Conservation (phyloP, 2,797 vertebrate species). For the Typhlichthys eigenmanni region DNA sequence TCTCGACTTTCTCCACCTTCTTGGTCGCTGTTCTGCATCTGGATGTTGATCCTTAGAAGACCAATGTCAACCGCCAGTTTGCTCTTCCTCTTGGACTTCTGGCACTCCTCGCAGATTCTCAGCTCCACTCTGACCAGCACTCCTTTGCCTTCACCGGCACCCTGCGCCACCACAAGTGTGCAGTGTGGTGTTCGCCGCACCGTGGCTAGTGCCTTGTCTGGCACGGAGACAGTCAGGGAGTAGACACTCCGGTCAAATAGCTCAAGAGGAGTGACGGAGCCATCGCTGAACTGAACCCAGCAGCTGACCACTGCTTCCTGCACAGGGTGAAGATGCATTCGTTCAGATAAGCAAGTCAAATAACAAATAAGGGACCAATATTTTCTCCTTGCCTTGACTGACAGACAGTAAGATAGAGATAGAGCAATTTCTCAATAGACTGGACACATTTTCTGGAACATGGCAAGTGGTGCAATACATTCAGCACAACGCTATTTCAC, state of each 20-base stretch:
- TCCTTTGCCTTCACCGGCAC: constrained; percentile 77
- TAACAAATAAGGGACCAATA: constrained; percentile 28
- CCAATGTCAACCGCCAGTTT: constrained; percentile 80
- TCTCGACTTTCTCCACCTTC: constrained; percentile 26
- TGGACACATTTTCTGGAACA: too few species aligned
- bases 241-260: constrained; percentile 86
- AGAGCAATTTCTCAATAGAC: too few species aligned
- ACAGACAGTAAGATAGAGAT: not conserved
- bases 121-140: constrained; percentile 85
- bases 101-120: constrained; percentile 89
- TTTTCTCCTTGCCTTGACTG: constrained; percentile 3
- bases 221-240: constrained; percentile 81
- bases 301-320: constrained; percentile 91
- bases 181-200: constrained; percentile 81
- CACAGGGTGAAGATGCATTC: not conserved
- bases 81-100: constrained; percentile 93
- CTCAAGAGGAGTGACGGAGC: constrained; percentile 83
- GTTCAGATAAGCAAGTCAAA: constrained; percentile 31
- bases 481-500: too few species aligned
- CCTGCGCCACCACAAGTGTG: constrained; percentile 79
- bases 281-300: constrained; percentile 94
- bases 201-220: constrained; percentile 85
- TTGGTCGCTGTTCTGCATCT: constrained; percentile 32
- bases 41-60: constrained; percentile 80
- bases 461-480: too few species aligned